Evolutionary conservation across 2,888 invertebrate species (phyloP), one percentile per base, ranked within the genome.

Genomic region (Cheilosia scutellata): DNA sequence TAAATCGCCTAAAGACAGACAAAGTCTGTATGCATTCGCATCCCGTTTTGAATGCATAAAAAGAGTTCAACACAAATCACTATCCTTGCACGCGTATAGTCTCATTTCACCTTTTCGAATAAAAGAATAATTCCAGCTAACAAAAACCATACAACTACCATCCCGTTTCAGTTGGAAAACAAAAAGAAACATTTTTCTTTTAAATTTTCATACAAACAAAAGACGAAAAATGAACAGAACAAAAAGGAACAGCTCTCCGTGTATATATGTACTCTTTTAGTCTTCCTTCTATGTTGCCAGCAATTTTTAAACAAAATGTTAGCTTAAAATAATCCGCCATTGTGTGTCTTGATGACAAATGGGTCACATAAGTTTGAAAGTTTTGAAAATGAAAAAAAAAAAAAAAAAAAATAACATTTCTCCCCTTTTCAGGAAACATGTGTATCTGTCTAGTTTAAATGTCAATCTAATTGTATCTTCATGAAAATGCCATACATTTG

Each of bases 321-420:
- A 31, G 63, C 42, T 37, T 7, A 58, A 63, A 70, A 82, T 47
- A 31, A 55, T 44, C n/a, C 33, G 27, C 49, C 60, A 77, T 78
- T 82, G 82, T 82, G 37, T 71, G 25, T 11, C 25, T 20, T 11
- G 3, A 47, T 62, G 60, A 78, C 66, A 82, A 82, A 78, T 72
- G 72, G 82, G 82, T 72, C 78, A 53, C 31, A 65, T 29, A 65
- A 76, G 42, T 25, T 66, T 76, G 31, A 44, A 68, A 53, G 11
- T 55, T 42, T 33, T 25, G 0, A 1, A 49, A 29, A 27, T 20
- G 33, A 49, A 47, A 62, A 60, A 37, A 58, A 33, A 16, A 62
- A 42, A 29, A 49, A 47, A 62, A 60, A 37, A 58, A 33, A 16
- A 62, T 33, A 29, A 63, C 42, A 20, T 42, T 31, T 2, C 11